Evolutionary conservation across 2,113 vertebrate species (phyloP), one percentile per base, ranked within the genome.

Genomic region (Dendropsophus ebraccatus): DNA sequence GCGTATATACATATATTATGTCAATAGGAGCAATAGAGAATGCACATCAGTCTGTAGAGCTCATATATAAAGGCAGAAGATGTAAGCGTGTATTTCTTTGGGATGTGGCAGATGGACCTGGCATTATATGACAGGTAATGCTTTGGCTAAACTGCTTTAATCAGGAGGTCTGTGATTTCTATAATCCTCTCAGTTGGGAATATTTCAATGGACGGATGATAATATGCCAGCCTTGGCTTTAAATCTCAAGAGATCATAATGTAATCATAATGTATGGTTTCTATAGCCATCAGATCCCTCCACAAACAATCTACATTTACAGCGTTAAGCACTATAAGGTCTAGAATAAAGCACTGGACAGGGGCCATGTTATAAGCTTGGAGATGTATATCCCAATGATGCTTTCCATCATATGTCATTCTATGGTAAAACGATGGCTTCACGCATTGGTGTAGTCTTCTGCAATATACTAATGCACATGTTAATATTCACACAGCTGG

Each of bases 141-240:
- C 74, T 52, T 67, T 25, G 28, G 56, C 41, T 78, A 54, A 78
- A 85, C 58, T 56, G 84, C 30, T 79, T 79, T 85, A 85, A 85
- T 85, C 73, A 77, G 41, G 58, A 77, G 82, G 58, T 65, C 74
- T 67, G 62, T 70, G 62, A 85, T 79, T 85, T 85, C 75, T 37
- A 62, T 85, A 85, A 85, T 85, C 84, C 84, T 70, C 75, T 85
- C 84, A 79, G 75, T 78, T 85, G 45, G 60, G 16, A 85, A 79
- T 37, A 45, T 85, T 79, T 35, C 72, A 56, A 76, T 65, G 41
- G 83, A 79, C 70, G 69, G 58, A 85, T 70, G 83, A 85, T 79
- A 79, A 56, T 84, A 76, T 62, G 41, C 67, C 19, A 49, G 73
- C 70, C 41, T 30, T 76, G 56, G 82, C 52, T 76, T 65, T 84